Percentiles rank a stretch among this genome's conserved stretches.
These are phyloP conservation scores for Papilio machaon DNA, from an alignment of 1,140 invertebrate genomes.

Conservation along the genomic window DNA sequence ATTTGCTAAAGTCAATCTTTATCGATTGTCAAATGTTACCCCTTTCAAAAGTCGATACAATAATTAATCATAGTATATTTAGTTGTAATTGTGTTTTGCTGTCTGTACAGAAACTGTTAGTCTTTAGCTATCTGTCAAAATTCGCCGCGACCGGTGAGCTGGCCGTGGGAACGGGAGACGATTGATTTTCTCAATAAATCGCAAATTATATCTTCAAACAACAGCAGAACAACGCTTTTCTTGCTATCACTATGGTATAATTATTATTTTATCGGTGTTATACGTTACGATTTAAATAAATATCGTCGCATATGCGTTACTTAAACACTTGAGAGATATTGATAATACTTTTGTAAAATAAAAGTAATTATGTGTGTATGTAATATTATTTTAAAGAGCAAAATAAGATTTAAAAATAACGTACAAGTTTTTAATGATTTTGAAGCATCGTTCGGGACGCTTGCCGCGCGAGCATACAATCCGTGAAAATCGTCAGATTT, in stretches of 20 bases:
- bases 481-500: too few relatives aligned
- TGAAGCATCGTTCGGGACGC: too few relatives aligned
- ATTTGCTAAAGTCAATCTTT: neutral
- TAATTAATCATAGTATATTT: constrained; percentile 28
- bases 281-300: neutral
- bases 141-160: constrained; percentile 77
- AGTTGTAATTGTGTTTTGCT: constrained; percentile 48
- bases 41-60: neutral
- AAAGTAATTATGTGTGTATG: too few relatives aligned
- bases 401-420: too few relatives aligned
- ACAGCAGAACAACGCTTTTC: constrained; percentile 59
- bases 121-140: constrained; percentile 79
- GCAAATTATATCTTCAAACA: constrained; percentile 64
- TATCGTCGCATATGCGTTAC: neutral
- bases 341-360: too few relatives aligned
- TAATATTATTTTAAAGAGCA: too few relatives aligned
- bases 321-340: neutral
- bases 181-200: constrained; percentile 77
- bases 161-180: constrained; percentile 73
- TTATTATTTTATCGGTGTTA: neutral
- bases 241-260: constrained; percentile 36
- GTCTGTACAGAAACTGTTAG: constrained; percentile 65
- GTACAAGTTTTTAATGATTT: too few relatives aligned
- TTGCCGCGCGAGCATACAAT: too few relatives aligned
- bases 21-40: neutral